Base-by-base conservation (phyloP, 2,888 invertebrate genomes). In the Antitype chi region DNA sequence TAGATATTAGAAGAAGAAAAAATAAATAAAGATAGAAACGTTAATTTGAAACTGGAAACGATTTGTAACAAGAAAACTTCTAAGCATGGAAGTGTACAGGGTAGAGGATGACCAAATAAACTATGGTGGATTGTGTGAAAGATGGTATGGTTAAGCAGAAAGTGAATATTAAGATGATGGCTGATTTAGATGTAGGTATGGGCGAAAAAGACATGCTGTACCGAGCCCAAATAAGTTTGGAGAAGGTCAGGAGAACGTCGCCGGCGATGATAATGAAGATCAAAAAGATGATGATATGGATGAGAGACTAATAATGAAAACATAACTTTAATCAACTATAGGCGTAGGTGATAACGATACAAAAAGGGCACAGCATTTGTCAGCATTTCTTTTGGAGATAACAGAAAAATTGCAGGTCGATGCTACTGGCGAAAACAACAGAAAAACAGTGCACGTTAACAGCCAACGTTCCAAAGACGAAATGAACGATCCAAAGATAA, bases 401-500 rank as follows among this genome's bases (percentile, higher is more conserved):
- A 75, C 6, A 11, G 17, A 11, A 53, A 20, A 23, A 25, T 38
- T 38, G 2, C 23, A 25, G 32, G 43, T 57, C 17, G 7, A 52
- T 57, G 49, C 17, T 57, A 32, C 52, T 25, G 1, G 0, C 25
- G 17, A 32, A 43, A 43, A 64, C n/a, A 32, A 81, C 28, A 63
- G 23, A 6, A 20, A 28, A 13, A 20, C 15, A 57, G 8, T 32
- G 49, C 17, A 43, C 53, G 6, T n/a, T 52, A 38, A 73, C 49
- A 28, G 1, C 23, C n/a, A 60, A 76, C 60, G 15, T 47, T 28
- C 28, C 47, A 49, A 7, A 60, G 72, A 9, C 53, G 23, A 32
- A 25, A 47, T 25, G 53, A 20, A 28, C 5, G 47, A 6, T 9
- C 1, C 2, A n/a, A 60, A 47, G 47, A 77, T 81, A 76, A 60